Evolutionary conservation across 2,113 vertebrate genomes (phyloP).

Genomic region (Rhineura floridana): DNA sequence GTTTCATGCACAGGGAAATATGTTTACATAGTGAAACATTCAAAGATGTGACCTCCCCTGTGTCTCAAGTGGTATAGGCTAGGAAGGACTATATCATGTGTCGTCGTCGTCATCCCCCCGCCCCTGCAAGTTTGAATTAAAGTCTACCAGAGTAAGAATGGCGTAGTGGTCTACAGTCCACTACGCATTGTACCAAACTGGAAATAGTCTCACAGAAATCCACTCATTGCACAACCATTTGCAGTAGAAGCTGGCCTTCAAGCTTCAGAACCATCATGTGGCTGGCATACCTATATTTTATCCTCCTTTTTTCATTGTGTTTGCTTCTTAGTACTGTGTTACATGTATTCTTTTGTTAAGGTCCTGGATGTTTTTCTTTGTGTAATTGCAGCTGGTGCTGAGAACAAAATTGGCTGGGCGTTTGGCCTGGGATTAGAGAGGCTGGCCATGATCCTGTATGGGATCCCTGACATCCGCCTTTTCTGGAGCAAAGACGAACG

Average conservation of each 20-base stretch:
- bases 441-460: constrained; percentile 91
- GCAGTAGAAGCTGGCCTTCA: neutral
- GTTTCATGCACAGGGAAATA: too few relatives aligned
- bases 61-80: too few relatives aligned
- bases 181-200: neutral
- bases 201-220: neutral
- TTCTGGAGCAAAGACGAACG: constrained; percentile 95
- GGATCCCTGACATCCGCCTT: constrained; percentile 92
- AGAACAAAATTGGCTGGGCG: constrained; percentile 89
- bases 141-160: neutral
- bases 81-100: neutral
- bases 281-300: constrained; percentile 47
- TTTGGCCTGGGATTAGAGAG: constrained; percentile 94
- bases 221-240: neutral
- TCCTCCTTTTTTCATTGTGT: constrained; percentile 26
- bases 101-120: neutral
- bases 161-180: neutral
- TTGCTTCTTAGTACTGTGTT: constrained; percentile 27
- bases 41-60: too few relatives aligned
- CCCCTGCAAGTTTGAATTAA: neutral
- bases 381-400: constrained; percentile 84
- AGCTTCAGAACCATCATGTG: constrained; percentile 41
- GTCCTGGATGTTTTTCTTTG: constrained; percentile 40
- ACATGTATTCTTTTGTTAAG: neutral
- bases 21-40: too few relatives aligned